Evolutionary conservation across 35 echinoderm and acorn worm species (phyloP).

Genomic region (Chiridota heheva): DNA sequence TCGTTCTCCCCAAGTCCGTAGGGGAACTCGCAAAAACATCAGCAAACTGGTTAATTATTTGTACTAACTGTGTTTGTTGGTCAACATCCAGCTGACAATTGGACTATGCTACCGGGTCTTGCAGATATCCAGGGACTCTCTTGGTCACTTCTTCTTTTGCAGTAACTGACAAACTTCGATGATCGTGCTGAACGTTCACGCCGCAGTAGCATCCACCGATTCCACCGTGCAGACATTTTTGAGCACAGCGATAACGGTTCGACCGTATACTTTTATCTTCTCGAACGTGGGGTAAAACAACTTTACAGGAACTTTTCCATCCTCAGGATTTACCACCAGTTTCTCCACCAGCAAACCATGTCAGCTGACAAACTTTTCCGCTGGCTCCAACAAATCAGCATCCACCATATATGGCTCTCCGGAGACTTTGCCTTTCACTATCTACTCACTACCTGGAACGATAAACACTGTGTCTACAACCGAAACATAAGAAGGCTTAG

Average conservation of each 20-base stretch:
- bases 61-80: neutral
- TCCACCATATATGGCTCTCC: neutral
- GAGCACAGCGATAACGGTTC: neutral
- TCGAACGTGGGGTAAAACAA: conserved; percentile 21
- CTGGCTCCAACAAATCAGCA: too few relatives aligned
- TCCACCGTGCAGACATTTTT: conserved; percentile 2
- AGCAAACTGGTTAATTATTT: neutral
- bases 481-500: neutral
- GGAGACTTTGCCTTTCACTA: neutral
- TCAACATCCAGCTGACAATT: too few relatives aligned
- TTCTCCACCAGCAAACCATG: conserved; percentile 23
- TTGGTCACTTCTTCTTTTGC: too few relatives aligned
- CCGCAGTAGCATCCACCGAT: neutral
- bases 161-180: too few relatives aligned
- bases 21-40: neutral
- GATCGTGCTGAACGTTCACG: too few relatives aligned
- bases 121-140: too few relatives aligned
- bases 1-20: neutral
- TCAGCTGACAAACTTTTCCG: too few relatives aligned
- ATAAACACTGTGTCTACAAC: conserved; percentile 13
- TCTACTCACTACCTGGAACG: neutral
- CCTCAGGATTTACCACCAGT: too few relatives aligned
- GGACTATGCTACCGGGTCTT: too few relatives aligned
- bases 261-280: neutral
- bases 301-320: conserved; percentile 8